Evolutionary conservation across 2,113 vertebrate genomes (phyloP).

Genomic region (Conger conger): DNA sequence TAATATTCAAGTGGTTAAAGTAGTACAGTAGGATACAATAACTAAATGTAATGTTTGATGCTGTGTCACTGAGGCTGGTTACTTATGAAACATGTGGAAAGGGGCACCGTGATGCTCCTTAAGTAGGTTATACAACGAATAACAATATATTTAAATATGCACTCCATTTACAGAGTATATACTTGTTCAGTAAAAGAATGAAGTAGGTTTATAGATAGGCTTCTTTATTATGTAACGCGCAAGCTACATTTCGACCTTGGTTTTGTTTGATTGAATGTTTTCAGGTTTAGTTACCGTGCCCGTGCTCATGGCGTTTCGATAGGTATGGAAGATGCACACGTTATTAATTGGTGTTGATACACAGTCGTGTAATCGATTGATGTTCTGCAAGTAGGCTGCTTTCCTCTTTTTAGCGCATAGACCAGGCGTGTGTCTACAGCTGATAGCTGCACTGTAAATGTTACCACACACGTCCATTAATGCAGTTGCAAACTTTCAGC

Average conservation of each 20-base stretch:
- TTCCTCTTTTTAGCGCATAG: too few species aligned
- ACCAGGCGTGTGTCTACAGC: too few species aligned
- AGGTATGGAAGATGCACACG: too few species aligned
- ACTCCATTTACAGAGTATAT: not conserved
- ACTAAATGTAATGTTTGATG: not conserved
- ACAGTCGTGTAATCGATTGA: too few species aligned
- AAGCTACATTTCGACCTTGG: not conserved
- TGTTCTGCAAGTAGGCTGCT: too few species aligned
- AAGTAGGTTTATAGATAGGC: too few species aligned
- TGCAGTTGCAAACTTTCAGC: not conserved
- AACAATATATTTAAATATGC: not conserved
- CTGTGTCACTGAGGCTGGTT: not conserved
- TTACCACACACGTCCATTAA: not conserved
- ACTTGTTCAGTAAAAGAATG: too few species aligned
- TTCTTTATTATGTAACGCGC: too few species aligned
- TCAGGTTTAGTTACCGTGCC: not conserved
- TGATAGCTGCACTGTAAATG: too few species aligned
- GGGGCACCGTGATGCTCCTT: not conserved
- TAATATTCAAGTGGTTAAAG: not conserved
- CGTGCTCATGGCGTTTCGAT: too few species aligned
- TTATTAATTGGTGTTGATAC: too few species aligned
- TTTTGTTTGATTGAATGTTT: not conserved
- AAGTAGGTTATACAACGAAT: too few species aligned
- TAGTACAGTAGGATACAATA: not conserved
- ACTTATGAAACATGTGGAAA: not conserved